Conservation (phyloP, 1,140 invertebrate genomes). For the Scylla paramamosain region DNA sequence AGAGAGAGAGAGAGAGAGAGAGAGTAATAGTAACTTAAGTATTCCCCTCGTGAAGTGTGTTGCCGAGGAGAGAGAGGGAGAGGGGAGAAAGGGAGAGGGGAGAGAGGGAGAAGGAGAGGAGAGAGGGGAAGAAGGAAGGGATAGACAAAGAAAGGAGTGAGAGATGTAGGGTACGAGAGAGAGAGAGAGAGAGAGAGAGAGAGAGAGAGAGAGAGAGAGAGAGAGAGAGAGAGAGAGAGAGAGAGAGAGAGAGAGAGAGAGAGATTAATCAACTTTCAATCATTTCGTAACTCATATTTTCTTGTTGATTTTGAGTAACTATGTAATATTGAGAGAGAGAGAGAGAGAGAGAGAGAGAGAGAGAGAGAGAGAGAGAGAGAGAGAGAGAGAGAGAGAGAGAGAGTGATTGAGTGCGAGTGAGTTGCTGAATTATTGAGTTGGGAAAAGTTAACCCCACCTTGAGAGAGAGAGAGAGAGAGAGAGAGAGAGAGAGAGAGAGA, state of each 20-base stretch:
- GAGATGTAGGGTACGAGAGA: background rate
- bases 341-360: background rate
- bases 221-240: background rate
- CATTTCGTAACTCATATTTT: too few species aligned
- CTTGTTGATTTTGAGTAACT: too few species aligned
- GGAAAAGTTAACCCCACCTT: too few species aligned
- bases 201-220: background rate
- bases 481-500: too few species aligned
- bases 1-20: slow-evolving; percentile 24
- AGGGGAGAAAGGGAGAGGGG: background rate
- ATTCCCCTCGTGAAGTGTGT: background rate
- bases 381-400: slow-evolving; percentile 20
- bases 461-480: too few species aligned
- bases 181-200: background rate
- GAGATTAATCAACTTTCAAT: too few species aligned
- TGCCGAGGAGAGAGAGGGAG: background rate
- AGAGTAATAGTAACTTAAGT: background rate
- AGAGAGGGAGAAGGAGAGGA: background rate
- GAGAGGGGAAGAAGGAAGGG: background rate
- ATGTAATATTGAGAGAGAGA: background rate
- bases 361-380: slow-evolving; percentile 12
- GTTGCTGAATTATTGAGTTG: too few species aligned
- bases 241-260: background rate
- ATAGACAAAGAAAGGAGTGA: background rate
- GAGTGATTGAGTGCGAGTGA: background rate